Evolutionary conservation across 2,888 invertebrate species (phyloP).

Genomic region (Agriotes lineatus): DNA sequence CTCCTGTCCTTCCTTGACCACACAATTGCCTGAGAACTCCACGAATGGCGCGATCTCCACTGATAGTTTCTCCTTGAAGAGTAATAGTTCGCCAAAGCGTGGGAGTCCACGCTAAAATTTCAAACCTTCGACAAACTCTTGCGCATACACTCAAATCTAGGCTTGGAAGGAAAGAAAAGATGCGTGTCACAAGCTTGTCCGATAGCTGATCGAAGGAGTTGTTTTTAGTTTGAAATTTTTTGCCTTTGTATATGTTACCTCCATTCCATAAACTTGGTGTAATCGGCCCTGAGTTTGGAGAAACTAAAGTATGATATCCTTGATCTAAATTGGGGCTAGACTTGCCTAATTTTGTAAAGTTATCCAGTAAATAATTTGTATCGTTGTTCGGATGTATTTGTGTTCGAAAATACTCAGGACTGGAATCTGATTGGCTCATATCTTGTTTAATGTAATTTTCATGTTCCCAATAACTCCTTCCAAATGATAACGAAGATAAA

Average conservation of each 20-base stretch:
- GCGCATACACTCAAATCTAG: constrained; percentile 81
- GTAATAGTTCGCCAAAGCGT: constrained; percentile 79
- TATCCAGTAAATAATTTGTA: constrained; percentile 63
- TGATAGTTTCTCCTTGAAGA: constrained; percentile 71
- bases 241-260: constrained; percentile 60
- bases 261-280: constrained; percentile 64
- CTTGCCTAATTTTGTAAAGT: constrained; percentile 66
- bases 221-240: constrained; percentile 58
- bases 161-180: constrained; percentile 79
- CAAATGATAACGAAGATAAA: constrained; percentile 62
- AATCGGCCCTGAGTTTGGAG: constrained; percentile 69
- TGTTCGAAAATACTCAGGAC: constrained; percentile 55
- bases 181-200: constrained; percentile 77
- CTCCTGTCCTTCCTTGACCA: constrained; percentile 75
- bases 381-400: constrained; percentile 47
- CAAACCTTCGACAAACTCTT: constrained; percentile 81
- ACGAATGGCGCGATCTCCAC: constrained; percentile 76
- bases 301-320: constrained; percentile 84
- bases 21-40: constrained; percentile 75
- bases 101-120: constrained; percentile 83
- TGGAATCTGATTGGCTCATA: constrained; percentile 52
- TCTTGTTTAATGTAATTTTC: constrained; percentile 57
- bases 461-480: constrained; percentile 63
- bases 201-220: constrained; percentile 73
- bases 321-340: constrained; percentile 81